Evolutionary conservation across 2,113 vertebrate genomes (phyloP).

Genomic region (Dipodomys ordii): DNA sequence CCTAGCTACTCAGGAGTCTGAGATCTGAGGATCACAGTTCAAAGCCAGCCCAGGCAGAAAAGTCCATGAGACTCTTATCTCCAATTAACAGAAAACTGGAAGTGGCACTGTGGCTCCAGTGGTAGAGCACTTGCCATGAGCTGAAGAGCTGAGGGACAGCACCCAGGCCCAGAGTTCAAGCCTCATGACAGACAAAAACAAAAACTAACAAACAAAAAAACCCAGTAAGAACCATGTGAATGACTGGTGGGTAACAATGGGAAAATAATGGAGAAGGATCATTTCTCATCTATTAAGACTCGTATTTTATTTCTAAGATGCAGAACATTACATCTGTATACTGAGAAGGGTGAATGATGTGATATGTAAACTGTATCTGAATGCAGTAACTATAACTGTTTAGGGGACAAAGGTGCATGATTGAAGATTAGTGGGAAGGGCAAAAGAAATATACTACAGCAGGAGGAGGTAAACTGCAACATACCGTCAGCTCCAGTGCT

Average conservation of each 20-base stretch:
- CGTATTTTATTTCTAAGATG: constrained; percentile 86
- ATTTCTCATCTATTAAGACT: constrained; percentile 87
- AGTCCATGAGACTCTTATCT: too few species aligned
- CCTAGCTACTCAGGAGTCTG: too few species aligned
- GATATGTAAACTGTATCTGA: constrained; percentile 81
- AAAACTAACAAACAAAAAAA: too few species aligned
- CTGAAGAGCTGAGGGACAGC: too few species aligned
- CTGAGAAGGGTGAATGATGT: constrained; percentile 85
- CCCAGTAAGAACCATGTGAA: background rate
- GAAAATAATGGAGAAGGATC: constrained; percentile 60
- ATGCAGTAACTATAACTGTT: background rate
- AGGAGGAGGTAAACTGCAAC: constrained; percentile 76
- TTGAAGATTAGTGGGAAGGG: background rate
- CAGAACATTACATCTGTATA: constrained; percentile 86
- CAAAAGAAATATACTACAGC: background rate
- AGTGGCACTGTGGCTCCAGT: too few species aligned
- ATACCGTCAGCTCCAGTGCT: constrained; percentile 92
- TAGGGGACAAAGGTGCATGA: background rate
- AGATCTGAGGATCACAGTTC: too few species aligned
- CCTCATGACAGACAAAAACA: too few species aligned
- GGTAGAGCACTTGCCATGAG: too few species aligned
- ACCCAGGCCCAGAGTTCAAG: too few species aligned
- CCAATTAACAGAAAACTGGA: too few species aligned
- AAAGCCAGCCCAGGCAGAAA: too few species aligned
- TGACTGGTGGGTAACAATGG: background rate